phyloP scores from a whole-genome alignment of 2,113 vertebrate genomes.

The Otis tarda region DNA sequence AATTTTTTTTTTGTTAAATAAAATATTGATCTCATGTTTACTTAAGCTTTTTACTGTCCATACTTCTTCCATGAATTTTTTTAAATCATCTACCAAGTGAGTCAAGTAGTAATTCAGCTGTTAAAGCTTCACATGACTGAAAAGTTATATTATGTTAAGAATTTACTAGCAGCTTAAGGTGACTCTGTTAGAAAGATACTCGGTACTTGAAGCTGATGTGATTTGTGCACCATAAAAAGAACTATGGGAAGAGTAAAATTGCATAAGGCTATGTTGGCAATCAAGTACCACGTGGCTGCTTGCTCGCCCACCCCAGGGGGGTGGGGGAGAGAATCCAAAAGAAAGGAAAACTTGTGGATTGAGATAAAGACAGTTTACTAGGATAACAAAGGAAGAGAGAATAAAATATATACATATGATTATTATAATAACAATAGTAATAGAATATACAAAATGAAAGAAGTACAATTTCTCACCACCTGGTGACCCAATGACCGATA shows the following conservation, averaged over 20 bases:
- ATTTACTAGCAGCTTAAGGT: conserved; percentile 36
- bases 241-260: neutral
- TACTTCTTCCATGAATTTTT: neutral
- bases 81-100: neutral
- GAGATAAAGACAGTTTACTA: no score
- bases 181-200: neutral
- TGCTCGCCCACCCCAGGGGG: no score
- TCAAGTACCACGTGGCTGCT: no score
- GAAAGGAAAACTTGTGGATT: no score
- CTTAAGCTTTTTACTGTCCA: neutral
- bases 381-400: no score
- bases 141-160: conserved; percentile 28
- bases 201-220: neutral
- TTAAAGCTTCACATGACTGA: neutral
- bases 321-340: no score
- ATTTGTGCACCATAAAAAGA: neutral
- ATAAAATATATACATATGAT: no score
- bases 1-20: neutral
- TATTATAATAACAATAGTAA: no score
- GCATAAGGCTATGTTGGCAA: neutral
- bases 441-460: no score
- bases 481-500: no score
- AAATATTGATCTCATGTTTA: neutral
- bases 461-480: no score
- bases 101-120: neutral